Evolutionary conservation across 2,797 vertebrate genomes (phyloP).

Genomic region (Distichodus sexfasciatus): DNA sequence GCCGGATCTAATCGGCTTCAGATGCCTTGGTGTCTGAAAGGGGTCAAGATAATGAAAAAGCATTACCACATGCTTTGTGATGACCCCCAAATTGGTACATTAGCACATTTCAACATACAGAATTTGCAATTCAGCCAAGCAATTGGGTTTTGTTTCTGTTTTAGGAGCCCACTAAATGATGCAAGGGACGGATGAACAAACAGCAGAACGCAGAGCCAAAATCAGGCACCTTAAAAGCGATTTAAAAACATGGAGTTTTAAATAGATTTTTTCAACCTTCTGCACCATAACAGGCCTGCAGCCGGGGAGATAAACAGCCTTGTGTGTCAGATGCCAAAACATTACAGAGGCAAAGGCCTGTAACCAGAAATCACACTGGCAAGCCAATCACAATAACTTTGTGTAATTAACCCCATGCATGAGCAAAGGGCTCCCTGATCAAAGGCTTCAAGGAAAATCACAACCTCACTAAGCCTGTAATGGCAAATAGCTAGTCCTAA

Average conservation of each 20-base stretch:
- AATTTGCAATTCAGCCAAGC: too few relatives aligned
- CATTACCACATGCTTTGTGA: not conserved
- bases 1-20: not conserved
- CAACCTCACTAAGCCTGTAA: not conserved
- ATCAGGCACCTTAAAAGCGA: not conserved
- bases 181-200: not conserved
- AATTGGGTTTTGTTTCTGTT: not conserved
- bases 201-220: not conserved
- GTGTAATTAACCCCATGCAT: conserved; percentile 1
- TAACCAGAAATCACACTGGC: not conserved
- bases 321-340: too few relatives aligned
- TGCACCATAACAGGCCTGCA: not conserved
- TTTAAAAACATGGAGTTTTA: too few relatives aligned
- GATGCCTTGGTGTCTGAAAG: not conserved
- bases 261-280: not conserved
- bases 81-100: not conserved
- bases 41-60: not conserved
- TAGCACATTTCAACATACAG: not conserved
- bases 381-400: not conserved
- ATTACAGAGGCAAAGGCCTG: not conserved
- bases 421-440: not conserved
- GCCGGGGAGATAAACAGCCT: not conserved
- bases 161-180: not conserved
- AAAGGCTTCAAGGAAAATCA: not conserved
- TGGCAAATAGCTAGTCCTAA: not conserved